Conservation (phyloP, 2,888 invertebrate genomes). For the Periphyllus acericola region DNA sequence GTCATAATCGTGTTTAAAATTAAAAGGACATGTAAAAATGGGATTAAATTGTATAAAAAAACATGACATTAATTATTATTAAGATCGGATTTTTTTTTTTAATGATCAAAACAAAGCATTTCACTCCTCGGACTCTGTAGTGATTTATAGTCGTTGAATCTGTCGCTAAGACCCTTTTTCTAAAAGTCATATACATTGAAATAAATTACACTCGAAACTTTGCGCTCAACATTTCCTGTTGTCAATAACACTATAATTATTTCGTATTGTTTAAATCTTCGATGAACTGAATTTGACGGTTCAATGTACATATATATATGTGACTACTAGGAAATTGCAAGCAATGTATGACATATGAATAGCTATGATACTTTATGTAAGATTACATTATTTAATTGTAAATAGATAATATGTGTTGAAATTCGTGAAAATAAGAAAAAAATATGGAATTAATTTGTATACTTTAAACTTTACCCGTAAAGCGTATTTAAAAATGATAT, state of each 20-base stretch:
- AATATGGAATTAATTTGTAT: no score
- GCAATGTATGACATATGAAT: no score
- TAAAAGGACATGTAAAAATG: slow-evolving; percentile 21
- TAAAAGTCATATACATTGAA: background rate
- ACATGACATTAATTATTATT: background rate
- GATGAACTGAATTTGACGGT: background rate
- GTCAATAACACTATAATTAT: background rate
- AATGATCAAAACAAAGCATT: background rate
- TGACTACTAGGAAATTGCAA: background rate
- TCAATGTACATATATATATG: background rate
- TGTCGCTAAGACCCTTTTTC: background rate
- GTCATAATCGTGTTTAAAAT: slow-evolving; percentile 25
- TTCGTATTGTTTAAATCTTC: background rate
- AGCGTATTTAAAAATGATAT: no score
- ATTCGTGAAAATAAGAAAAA: no score
- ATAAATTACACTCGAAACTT: background rate
- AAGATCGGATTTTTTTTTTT: slow-evolving; percentile 14
- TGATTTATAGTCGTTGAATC: background rate
- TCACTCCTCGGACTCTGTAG: background rate
- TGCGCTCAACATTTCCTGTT: background rate
- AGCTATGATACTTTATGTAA: no score
- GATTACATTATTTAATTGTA: no score
- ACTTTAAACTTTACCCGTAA: no score
- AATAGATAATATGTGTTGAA: no score
- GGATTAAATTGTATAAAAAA: background rate